These are phyloP conservation scores for Pampus argenteus DNA, from an alignment of 2,797 vertebrate species.

Conservation along the genomic window DNA sequence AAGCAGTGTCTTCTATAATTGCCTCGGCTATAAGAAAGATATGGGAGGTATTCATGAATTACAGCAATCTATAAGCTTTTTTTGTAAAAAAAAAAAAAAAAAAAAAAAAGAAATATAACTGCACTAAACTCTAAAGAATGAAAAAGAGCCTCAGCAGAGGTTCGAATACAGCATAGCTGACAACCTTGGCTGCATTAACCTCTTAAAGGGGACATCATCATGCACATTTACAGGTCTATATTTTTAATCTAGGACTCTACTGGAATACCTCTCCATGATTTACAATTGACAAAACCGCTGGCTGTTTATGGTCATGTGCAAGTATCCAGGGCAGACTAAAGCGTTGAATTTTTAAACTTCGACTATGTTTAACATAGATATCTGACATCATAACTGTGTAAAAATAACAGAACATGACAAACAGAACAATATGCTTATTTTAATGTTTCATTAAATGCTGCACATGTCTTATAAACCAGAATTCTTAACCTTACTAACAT, in stretches of 20 bases:
- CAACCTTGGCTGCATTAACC: not conserved
- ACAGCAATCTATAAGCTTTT: conserved; percentile 47
- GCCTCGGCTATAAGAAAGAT: conserved; percentile 44
- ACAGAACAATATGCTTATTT: no score
- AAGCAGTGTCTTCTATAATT: conserved; percentile 58
- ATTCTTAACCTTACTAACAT: not conserved
- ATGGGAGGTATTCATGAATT: conserved; percentile 45
- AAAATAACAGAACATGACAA: no score
- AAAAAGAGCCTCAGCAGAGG: not conserved
- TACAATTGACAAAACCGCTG: not conserved
- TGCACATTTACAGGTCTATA: not conserved
- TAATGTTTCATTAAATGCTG: not conserved
- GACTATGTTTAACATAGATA: not conserved
- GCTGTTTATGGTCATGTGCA: not conserved
- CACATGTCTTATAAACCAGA: not conserved
- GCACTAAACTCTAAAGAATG: conserved; percentile 16
- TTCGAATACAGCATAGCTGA: conserved; percentile 8
- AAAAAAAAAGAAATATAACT: no score
- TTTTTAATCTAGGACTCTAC: not conserved
- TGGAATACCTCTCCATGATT: not conserved
- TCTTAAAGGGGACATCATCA: not conserved
- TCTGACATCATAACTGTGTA: no score
- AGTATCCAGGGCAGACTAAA: no score
- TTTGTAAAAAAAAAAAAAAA: conserved; percentile 29
- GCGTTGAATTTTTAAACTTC: no score